Base-by-base conservation (phyloP, 2,888 invertebrate genomes). In the Idaea straminata region DNA sequence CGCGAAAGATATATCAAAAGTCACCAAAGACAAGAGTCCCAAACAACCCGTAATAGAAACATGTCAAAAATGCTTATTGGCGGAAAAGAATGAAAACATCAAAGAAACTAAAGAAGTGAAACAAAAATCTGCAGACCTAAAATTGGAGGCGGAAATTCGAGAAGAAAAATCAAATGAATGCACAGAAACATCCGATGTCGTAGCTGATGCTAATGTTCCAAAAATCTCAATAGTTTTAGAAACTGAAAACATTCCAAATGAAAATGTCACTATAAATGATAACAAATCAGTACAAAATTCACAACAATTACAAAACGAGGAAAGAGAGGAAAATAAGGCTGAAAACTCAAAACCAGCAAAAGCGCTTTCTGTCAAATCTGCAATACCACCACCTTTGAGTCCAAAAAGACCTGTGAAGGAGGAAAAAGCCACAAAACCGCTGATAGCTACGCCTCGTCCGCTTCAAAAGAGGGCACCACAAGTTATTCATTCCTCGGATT, bases 391-490 rank as follows among this genome's bases (percentile, higher is more conserved):
- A 47, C 66, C 73, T 66, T 83, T 68, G 61, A 70, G 79, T 62
- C 87, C 83, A 70, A 86, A 79, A 73, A 47, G 47, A 47, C 86
- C 85, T 59, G 89, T 93, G 58, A 94, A 94, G 77, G 92, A 94
- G 68, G 94, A 94, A 83, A 89, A 91, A 63, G 92, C 94, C 36
- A 76, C 89, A 5, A 93, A 91, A 78, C 93, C 94, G 25, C 81
- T 95, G 62, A 93, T 94, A 76, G 95, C 95, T 25, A 95, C 94
- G 62, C 95, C 95, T 63, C 91, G 95, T 63, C 95, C 95, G 5
- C 83, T 95, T 38, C 94, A 94, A 78, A 95, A 94, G 80, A 90
- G 87, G 78, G 72, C 76, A 62, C 88, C 91, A 66, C 92, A 90
- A 82, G 75, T 89, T 5, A 85, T 92, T 61, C 87, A 86, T 75